Evolutionary conservation across 2,113 vertebrate species (phyloP).

Genomic region (Pelusios castaneus): DNA sequence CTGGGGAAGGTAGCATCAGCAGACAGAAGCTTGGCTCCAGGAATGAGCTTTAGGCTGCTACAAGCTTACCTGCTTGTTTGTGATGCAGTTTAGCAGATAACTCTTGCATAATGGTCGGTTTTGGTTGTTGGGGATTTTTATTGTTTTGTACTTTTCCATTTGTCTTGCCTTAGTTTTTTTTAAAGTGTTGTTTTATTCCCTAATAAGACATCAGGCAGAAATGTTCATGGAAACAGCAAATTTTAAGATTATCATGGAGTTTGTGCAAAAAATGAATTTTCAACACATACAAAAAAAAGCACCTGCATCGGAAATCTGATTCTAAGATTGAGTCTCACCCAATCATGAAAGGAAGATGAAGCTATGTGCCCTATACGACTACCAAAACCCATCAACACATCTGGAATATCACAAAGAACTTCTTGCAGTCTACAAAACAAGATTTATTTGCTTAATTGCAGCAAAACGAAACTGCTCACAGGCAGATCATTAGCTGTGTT

Average conservation of each 20-base stretch:
- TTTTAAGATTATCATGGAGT: neutral
- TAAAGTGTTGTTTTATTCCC: neutral
- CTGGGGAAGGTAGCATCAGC: neutral
- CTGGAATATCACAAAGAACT: conserved; percentile 25
- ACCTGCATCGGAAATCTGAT: neutral
- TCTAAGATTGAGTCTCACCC: neutral
- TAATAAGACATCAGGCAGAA: neutral
- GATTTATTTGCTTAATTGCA: conserved; percentile 34
- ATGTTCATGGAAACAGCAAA: neutral
- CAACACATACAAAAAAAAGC: neutral
- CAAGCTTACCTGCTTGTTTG: neutral
- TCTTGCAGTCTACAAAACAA: neutral
- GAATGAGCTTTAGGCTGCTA: conserved; percentile 7
- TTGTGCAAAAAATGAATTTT: neutral
- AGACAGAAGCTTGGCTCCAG: neutral
- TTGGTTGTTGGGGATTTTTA: neutral
- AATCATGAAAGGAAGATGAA: conserved; percentile 12
- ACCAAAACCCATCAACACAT: neutral
- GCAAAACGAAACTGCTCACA: conserved; percentile 37
- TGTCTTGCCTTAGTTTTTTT: neutral
- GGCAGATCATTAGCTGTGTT: conserved; percentile 26
- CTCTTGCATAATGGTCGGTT: neutral
- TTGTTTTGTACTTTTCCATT: neutral
- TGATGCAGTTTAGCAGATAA: neutral
- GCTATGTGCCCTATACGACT: neutral